Evolutionary conservation across 2,113 vertebrate genomes (phyloP).

Genomic region (Cettia cetti): DNA sequence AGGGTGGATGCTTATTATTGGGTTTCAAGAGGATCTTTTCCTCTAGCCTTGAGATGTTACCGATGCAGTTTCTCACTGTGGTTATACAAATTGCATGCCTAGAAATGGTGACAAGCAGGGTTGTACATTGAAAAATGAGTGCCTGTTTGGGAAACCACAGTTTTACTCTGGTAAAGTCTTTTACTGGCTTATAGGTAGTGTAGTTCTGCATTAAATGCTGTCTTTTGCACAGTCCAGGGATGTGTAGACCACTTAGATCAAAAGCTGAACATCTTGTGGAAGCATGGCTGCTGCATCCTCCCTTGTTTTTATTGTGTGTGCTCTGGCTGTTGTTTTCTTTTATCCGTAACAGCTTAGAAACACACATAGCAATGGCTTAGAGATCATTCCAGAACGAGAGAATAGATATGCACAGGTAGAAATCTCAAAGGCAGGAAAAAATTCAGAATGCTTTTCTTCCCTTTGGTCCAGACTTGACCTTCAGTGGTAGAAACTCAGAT

Average conservation of each 20-base stretch:
- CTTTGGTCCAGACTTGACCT: not conserved
- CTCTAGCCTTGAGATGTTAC: not conserved
- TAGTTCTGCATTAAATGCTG: not conserved
- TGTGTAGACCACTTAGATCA: not conserved
- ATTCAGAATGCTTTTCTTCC: not conserved
- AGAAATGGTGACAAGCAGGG: not conserved
- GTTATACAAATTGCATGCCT: not conserved
- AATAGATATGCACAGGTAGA: not conserved
- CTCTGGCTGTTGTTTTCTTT: not conserved
- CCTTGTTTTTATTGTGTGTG: not conserved
- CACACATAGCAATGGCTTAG: not conserved
- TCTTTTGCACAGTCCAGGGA: not conserved
- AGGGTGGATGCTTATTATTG: not conserved
- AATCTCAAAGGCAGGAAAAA: not conserved
- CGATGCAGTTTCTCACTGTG: not conserved
- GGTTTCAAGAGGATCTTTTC: not conserved
- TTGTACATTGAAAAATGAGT: not conserved
- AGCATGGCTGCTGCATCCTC: not conserved
- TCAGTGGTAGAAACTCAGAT: not conserved
- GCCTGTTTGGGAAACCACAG: not conserved
- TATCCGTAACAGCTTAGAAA: not conserved
- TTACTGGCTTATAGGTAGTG: not conserved
- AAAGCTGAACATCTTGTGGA: not conserved
- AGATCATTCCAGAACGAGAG: not conserved
- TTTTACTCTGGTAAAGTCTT: not conserved